Percentiles rank a stretch among this genome's conserved stretches.
phyloP scores from a whole-genome alignment of 2,797 vertebrate species.

The Enteromius thamalakanensis region DNA sequence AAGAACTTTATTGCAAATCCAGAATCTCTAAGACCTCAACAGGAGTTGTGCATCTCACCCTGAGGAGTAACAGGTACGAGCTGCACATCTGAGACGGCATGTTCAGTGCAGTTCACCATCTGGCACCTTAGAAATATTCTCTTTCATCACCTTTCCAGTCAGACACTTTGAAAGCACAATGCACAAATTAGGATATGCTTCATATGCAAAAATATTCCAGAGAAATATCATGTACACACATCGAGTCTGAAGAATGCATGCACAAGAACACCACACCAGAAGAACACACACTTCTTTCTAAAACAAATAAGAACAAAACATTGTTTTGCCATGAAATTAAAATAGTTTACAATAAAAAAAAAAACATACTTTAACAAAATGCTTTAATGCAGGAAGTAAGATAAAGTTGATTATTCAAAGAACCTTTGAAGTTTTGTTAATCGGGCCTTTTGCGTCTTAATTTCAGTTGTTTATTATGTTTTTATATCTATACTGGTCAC shows the following conservation, averaged over 20 bases:
- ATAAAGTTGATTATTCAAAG: background rate
- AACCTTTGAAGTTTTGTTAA: background rate
- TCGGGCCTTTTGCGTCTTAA: background rate
- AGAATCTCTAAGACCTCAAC: slow-evolving; percentile 79
- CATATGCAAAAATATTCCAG: background rate
- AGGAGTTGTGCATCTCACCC: slow-evolving; percentile 90
- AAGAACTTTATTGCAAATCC: slow-evolving; percentile 36
- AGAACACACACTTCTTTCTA: slow-evolving; percentile 67
- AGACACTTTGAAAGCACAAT: background rate
- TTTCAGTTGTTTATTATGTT: no score
- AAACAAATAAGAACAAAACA: slow-evolving; percentile 37
- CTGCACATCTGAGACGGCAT: slow-evolving; percentile 79
- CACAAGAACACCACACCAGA: slow-evolving; percentile 79
- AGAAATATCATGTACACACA: background rate
- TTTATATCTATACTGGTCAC: background rate
- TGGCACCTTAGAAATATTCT: slow-evolving; percentile 61
- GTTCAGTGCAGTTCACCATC: slow-evolving; percentile 84
- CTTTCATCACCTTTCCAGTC: slow-evolving; percentile 49
- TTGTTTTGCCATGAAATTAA: background rate
- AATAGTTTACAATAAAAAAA: background rate
- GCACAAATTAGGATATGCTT: background rate
- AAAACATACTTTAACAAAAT: background rate
- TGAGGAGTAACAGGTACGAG: slow-evolving; percentile 77
- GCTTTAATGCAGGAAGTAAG: background rate
- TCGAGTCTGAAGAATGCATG: slow-evolving; percentile 79